Evolutionary conservation across 1,140 invertebrate genomes (phyloP).

Genomic region (Aporrectodea caliginosa): DNA sequence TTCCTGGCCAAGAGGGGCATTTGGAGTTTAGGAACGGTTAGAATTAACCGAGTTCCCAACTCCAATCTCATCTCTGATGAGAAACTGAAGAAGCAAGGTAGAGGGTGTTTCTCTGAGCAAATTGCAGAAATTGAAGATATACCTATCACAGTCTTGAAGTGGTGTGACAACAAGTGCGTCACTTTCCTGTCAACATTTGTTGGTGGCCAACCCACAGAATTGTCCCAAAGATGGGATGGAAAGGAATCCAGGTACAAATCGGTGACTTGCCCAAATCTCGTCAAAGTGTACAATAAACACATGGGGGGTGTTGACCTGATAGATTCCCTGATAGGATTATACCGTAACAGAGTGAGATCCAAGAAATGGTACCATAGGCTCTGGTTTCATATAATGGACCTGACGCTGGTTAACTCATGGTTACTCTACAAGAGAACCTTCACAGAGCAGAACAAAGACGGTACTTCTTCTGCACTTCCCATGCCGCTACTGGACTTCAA

Average conservation of each 20-base stretch:
- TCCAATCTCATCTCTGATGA: neutral
- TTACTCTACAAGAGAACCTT: conserved; percentile 31
- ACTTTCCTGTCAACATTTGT: conserved; percentile 52
- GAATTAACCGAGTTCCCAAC: neutral
- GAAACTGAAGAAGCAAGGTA: neutral
- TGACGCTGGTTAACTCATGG: conserved; percentile 45
- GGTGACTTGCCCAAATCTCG: conserved; percentile 53
- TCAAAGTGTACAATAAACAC: conserved; percentile 56
- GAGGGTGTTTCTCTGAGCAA: neutral
- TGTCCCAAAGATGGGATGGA: conserved; percentile 32
- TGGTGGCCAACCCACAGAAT: conserved; percentile 42
- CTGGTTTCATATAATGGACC: conserved; percentile 56
- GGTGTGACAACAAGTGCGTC: conserved; percentile 56
- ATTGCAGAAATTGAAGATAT: conserved; percentile 27
- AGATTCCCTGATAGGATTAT: conserved; percentile 55
- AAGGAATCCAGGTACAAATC: conserved; percentile 41
- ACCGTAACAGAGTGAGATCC: conserved; percentile 51
- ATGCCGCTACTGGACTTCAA: neutral
- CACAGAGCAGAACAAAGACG: too few species aligned
- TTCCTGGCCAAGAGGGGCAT: neutral
- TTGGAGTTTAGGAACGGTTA: neutral
- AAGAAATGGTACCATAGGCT: conserved; percentile 54
- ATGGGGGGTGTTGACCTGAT: conserved; percentile 58
- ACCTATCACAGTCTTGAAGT: conserved; percentile 34
- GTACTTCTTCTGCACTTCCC: neutral